Evolutionary conservation across 2,113 vertebrate species (phyloP).

Genomic region (human (Homo sapiens)): DNA sequence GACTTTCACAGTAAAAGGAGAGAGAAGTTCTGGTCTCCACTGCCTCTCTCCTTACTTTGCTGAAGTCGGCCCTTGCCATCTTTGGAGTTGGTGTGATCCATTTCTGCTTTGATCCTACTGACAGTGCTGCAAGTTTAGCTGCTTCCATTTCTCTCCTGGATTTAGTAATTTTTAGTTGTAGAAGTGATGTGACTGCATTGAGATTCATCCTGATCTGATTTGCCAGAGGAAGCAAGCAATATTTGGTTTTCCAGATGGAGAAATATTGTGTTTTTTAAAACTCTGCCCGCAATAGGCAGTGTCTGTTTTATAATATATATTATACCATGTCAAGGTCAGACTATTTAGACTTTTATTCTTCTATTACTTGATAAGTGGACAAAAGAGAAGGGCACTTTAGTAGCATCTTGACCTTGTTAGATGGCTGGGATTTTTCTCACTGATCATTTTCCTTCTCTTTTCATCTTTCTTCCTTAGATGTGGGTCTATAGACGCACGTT

Average conservation of each 20-base stretch:
- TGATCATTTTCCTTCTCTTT: neutral
- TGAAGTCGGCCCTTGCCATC: neutral
- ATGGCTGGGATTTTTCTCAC: neutral
- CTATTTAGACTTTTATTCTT: neutral
- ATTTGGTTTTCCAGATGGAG: neutral
- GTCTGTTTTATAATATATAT: neutral
- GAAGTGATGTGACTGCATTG: neutral
- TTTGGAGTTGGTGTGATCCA: neutral
- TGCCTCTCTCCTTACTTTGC: neutral
- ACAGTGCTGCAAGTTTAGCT: neutral
- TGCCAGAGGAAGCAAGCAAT: neutral
- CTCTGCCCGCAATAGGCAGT: neutral
- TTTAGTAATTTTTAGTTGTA: neutral
- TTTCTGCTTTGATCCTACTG: neutral
- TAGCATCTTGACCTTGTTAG: neutral
- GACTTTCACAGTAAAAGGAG: neutral
- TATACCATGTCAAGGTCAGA: neutral
- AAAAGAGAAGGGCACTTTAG: neutral
- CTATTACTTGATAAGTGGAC: neutral
- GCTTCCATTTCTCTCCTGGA: neutral
- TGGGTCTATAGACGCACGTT: neutral
- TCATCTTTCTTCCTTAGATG: neutral
- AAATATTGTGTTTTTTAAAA: neutral
- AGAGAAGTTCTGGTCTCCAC: neutral
- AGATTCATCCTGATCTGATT: neutral